Evolutionary conservation across 2,113 vertebrate genomes (phyloP).

Genomic region (Sarotherodon lohbergeri): DNA sequence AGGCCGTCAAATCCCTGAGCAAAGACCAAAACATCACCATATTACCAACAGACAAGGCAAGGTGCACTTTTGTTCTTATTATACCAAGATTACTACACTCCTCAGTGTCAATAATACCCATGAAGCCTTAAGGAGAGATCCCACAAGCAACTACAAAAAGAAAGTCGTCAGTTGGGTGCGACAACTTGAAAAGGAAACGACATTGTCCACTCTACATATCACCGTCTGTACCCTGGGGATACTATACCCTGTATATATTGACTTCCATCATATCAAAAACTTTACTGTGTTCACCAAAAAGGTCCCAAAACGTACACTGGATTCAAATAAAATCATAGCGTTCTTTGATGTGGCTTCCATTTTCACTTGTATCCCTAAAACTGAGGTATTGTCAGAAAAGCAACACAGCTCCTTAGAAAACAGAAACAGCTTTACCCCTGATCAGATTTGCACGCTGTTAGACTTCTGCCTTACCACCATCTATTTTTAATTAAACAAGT

Average conservation of each 20-base stretch:
- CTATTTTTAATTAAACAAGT: not conserved
- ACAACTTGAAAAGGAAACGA: not conserved
- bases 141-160: not conserved
- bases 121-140: not conserved
- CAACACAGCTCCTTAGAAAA: not conserved
- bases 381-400: not conserved
- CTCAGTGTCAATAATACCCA: not conserved
- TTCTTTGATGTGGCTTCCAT: not conserved
- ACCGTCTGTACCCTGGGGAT: not conserved
- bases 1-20: not conserved
- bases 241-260: not conserved
- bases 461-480: not conserved
- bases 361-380: not conserved
- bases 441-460: not conserved
- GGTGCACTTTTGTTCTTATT: not conserved
- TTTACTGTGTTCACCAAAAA: not conserved
- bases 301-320: not conserved
- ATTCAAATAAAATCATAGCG: not conserved
- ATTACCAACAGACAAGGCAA: not conserved
- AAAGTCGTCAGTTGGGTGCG: not conserved
- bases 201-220: not conserved
- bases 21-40: not conserved
- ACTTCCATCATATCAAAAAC: not conserved
- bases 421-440: not conserved
- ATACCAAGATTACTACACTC: not conserved